A percentile compares a stretch with the other conserved stretches of the same genome.
Evolutionary conservation across 2,113 vertebrate species (phyloP).

Genomic region (Erythrolamprus reginae): DNA sequence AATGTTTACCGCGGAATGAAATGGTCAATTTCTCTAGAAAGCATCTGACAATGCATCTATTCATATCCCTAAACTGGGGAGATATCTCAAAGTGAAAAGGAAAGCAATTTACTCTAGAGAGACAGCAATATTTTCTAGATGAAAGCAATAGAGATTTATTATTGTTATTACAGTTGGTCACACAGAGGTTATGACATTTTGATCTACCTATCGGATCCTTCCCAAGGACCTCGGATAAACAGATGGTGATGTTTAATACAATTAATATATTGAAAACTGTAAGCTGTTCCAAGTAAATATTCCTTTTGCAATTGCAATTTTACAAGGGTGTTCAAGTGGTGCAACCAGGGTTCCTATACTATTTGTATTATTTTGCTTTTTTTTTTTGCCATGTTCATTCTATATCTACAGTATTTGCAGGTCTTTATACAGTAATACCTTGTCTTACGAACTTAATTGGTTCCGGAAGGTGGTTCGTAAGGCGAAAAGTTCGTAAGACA

Average conservation of each 20-base stretch:
- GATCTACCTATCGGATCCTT: not conserved
- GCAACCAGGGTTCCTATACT: not conserved
- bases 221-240: not conserved
- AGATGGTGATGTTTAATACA: not conserved
- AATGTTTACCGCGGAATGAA: constrained; percentile 17
- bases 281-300: not conserved
- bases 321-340: not conserved
- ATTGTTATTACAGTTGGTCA: not conserved
- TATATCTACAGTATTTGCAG: not conserved
- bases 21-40: constrained; percentile 8
- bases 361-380: not conserved
- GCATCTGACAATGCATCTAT: constrained; percentile 2
- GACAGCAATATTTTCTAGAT: constrained; percentile 7
- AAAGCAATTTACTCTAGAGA: not conserved
- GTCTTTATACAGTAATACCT: too few relatives aligned
- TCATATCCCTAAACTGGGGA: constrained; percentile 10
- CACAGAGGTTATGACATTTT: not conserved
- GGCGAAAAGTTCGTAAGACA: too few relatives aligned
- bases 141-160: not conserved
- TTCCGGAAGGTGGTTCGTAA: too few relatives aligned
- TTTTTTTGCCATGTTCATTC: not conserved
- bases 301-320: not conserved
- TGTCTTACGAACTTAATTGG: too few relatives aligned
- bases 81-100: constrained; percentile 4
- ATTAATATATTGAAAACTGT: not conserved